Conservation (phyloP, 2,113 vertebrate genomes). For the Pomatostomus ruficeps region DNA sequence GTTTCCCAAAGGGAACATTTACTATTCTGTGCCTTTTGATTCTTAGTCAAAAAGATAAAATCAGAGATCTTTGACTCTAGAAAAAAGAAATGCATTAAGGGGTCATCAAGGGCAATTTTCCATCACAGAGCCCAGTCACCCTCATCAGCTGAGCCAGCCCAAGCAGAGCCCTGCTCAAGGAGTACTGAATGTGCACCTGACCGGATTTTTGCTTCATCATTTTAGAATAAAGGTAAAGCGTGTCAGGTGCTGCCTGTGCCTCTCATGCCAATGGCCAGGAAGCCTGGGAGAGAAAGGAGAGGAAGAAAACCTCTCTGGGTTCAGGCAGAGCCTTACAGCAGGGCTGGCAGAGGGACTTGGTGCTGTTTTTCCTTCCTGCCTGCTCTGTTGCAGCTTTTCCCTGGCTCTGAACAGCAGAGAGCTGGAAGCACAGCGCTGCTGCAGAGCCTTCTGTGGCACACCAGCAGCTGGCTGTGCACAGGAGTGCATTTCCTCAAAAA, state of each 20-base stretch:
- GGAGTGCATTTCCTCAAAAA: background rate
- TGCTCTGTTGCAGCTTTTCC: background rate
- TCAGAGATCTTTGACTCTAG: background rate
- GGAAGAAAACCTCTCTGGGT: background rate
- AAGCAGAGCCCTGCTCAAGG: background rate
- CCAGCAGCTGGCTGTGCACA: background rate
- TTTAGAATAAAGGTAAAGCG: background rate
- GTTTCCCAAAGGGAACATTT: background rate
- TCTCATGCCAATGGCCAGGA: background rate
- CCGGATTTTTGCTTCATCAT: background rate
- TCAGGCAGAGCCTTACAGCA: background rate
- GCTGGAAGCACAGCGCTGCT: background rate
- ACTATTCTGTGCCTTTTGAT: background rate
- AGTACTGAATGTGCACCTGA: background rate
- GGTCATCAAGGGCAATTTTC: background rate
- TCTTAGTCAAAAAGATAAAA: background rate
- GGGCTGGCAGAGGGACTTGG: background rate
- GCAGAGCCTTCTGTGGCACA: background rate
- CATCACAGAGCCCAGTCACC: background rate
- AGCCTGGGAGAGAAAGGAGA: background rate
- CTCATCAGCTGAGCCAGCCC: background rate
- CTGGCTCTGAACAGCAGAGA: background rate
- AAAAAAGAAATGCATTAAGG: background rate
- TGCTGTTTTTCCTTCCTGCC: background rate
- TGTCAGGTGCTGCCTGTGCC: background rate